Evolutionary conservation across 1,140 invertebrate species (phyloP).

Genomic region (Dendroctonus valens): DNA sequence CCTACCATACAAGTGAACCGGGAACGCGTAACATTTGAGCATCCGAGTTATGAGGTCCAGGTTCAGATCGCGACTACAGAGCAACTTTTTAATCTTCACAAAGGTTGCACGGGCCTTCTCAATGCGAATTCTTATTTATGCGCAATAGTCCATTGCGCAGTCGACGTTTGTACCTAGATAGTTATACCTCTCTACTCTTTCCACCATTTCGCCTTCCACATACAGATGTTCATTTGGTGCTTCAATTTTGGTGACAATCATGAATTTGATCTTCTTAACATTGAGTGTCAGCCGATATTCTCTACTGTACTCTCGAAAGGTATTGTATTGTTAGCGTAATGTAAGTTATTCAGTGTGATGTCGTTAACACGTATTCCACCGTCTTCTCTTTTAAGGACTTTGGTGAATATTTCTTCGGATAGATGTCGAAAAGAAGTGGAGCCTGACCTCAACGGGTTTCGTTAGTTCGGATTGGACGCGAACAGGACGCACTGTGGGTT

Average conservation of each 20-base stretch:
- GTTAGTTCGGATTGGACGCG: background rate
- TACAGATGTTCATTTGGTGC: background rate
- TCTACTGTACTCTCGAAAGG: background rate
- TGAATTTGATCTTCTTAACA: background rate
- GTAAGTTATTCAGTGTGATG: background rate
- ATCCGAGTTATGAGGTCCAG: too few species aligned
- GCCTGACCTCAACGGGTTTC: background rate
- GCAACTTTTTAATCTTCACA: too few species aligned
- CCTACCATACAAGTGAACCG: too few species aligned
- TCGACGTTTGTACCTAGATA: too few species aligned
- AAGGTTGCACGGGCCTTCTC: too few species aligned
- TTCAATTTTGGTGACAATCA: background rate
- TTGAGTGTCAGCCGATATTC: too few species aligned
- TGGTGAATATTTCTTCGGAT: conserved; percentile 1
- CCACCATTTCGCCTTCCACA: background rate
- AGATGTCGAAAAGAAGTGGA: background rate
- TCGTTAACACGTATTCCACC: background rate
- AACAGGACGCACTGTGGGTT: too few species aligned
- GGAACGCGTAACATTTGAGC: too few species aligned
- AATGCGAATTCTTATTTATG: too few species aligned
- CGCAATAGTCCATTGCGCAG: too few species aligned
- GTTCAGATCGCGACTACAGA: too few species aligned
- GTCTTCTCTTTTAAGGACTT: background rate
- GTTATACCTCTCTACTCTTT: background rate
- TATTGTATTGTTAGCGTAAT: background rate